Evolutionary conservation across 2,113 vertebrate genomes (phyloP), one percentile per base, ranked within the genome.

Genomic region (Oncorhynchus nerka): DNA sequence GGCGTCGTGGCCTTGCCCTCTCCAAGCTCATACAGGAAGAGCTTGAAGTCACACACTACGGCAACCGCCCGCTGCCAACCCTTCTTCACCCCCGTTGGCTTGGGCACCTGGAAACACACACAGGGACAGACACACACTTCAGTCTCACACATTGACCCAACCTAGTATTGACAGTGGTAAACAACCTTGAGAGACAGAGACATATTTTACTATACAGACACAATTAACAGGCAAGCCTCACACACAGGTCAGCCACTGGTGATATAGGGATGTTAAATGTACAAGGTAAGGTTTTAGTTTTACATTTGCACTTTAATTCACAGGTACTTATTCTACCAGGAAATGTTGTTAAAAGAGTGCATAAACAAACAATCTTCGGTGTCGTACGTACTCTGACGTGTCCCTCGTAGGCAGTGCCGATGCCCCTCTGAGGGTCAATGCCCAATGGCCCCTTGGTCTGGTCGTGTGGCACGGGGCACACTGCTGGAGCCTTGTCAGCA

Each of bases 71-170:
- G 93, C 82, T 99, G 98, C 98, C 98, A 99, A 4, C 97, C 98
- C 79, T 97, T 99, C 92, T 99, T 99, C 79, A 99, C 98, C 55
- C 98, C 98, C 4, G 96, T 95, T 7, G 98, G 97, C 88, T 99
- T 99, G 5, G 98, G 98, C 72, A 99, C 95, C 98, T 99, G 59
- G 1, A 59, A 22, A 22, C 39, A 45, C 39, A n/a, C n/a, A 62
- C 59, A n/a, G 7, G n/a, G 13, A 62, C 9, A 22, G 19, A 62
- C 59, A 62, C 39, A 45, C 9, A 45, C 39, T 62, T 55, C 15
- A 55, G 51, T 55, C 39, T 45, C 39, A 45, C 39, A 11, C 39
- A 45, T 45, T 12, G 39, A 45, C 39, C 39, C 39, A 45, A 45
- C 39, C 39, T 45, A 45, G 39, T 45, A 45, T 45, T 45, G 39